A percentile compares a stretch with the other conserved stretches of the same genome.
Evolutionary conservation across 2,888 invertebrate genomes (phyloP).

Genomic region (Tortrix viridana): DNA sequence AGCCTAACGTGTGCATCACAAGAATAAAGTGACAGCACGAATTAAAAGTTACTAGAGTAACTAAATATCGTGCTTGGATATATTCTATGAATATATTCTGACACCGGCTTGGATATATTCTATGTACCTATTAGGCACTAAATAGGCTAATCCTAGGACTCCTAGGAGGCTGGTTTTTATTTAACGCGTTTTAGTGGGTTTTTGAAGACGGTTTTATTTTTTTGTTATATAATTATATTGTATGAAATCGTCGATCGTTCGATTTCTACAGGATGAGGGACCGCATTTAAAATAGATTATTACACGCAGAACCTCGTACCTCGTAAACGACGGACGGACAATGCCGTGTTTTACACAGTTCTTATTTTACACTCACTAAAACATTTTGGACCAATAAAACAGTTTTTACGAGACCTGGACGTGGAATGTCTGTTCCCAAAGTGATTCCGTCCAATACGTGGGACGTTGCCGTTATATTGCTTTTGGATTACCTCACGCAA

Average conservation of each 20-base stretch:
- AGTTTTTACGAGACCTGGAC: conserved; percentile 73
- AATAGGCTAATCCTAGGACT: too few species aligned
- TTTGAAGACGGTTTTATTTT: too few species aligned
- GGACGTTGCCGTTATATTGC: conserved; percentile 46
- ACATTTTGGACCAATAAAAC: conserved; percentile 76
- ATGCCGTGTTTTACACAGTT: conserved; percentile 75
- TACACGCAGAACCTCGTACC: conserved; percentile 45
- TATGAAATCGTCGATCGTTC: conserved; percentile 3
- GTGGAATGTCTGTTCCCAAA: conserved; percentile 62
- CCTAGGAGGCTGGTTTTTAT: too few species aligned
- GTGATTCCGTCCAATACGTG: conserved; percentile 62
- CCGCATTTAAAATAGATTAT: conserved; percentile 55
- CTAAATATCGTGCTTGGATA: too few species aligned
- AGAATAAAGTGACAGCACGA: too few species aligned
- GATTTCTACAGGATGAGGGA: conserved; percentile 36
- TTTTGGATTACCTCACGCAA: conserved; percentile 43
- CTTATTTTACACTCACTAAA: conserved; percentile 79
- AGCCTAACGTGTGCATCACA: too few species aligned
- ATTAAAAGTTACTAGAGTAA: too few species aligned
- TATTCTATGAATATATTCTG: too few species aligned
- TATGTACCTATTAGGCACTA: too few species aligned
- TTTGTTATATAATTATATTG: too few species aligned
- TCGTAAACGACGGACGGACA: conserved; percentile 48
- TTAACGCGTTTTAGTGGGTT: too few species aligned
- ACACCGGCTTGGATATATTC: too few species aligned